Evolutionary conservation across 2,888 invertebrate genomes (phyloP), one percentile per base, ranked within the genome.

Genomic region (Chouioia cunea): DNA sequence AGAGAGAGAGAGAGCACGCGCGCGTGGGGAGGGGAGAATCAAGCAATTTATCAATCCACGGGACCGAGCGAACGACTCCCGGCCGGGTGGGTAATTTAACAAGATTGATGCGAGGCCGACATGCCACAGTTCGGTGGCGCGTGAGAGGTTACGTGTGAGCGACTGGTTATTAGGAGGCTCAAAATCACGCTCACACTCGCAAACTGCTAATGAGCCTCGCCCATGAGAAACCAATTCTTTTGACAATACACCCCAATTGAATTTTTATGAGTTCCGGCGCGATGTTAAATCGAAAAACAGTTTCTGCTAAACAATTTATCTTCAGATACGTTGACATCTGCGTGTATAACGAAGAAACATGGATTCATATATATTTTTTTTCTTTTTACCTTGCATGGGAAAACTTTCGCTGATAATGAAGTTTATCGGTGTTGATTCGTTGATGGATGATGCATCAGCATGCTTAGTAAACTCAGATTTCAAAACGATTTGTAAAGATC

Each of bases 31-130:
- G 53, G 60, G 62, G 65, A 44, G 46, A 50, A 80, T 82, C 81
- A 78, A 79, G 83, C 82, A 83, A 84, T 84, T 84, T 83, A 84
- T 84, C 83, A 84, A 84, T 83, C 82, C 80, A 47, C 73, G 77
- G 62, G 73, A 56, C 43, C 58, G 64, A 65, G 71, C 71, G 73
- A 74, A 69, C 73, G 78, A 83, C 82, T 83, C 75, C 80, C 81
- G 80, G 79, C 81, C 80, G 78, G 82, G 81, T 79, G 82, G 83
- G 83, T 83, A 84, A 84, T 84, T 84, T 83, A 84, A 83, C 81
- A 84, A 84, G 84, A 84, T 84, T 84, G 84, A 84, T 84, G 83
- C 78, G 80, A 80, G 79, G 80, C 81, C 83, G 82, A 82, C 83
- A 83, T 82, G 83, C 82, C 82, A 82, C 81, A 80, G 81, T 82